Evolutionary conservation across 2,797 vertebrate species (phyloP).

Genomic region (Sorex maritimensis): DNA sequence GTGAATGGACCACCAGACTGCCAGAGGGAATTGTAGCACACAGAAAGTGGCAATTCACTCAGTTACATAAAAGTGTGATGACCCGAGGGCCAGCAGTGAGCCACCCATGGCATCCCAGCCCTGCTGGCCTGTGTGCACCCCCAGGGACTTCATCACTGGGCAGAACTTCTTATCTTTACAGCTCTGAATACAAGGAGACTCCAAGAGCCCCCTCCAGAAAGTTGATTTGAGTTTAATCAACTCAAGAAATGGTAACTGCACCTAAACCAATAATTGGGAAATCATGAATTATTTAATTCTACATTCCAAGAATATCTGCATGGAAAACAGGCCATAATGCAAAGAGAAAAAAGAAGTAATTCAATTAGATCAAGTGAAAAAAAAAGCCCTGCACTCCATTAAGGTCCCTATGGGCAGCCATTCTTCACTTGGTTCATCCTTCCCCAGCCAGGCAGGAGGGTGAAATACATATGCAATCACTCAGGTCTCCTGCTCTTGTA

Average conservation of each 20-base stretch:
- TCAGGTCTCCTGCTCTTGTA: slow-evolving; percentile 58
- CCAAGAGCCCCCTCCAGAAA: slow-evolving; percentile 51
- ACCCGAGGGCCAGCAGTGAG: neutral
- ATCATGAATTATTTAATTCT: slow-evolving; percentile 87
- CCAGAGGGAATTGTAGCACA: neutral
- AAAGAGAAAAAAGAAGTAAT: slow-evolving; percentile 79
- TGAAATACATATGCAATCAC: slow-evolving; percentile 77
- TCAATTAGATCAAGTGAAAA: slow-evolving; percentile 79
- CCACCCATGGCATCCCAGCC: neutral
- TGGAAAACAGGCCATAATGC: slow-evolving; percentile 82
- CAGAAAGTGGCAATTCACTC: neutral
- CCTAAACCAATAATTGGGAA: slow-evolving; percentile 81
- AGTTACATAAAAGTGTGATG: neutral
- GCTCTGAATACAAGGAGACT: slow-evolving; percentile 45
- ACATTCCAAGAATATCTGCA: slow-evolving; percentile 83
- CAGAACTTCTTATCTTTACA: slow-evolving; percentile 64
- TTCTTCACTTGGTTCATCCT: slow-evolving; percentile 63
- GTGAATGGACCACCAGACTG: neutral
- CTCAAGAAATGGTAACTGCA: slow-evolving; percentile 79
- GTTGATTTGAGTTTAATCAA: slow-evolving; percentile 72
- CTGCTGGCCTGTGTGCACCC: neutral
- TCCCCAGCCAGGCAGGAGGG: slow-evolving; percentile 41
- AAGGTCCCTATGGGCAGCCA: slow-evolving; percentile 59
- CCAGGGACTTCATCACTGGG: neutral
- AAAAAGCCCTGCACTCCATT: slow-evolving; percentile 74